Base-by-base conservation (phyloP, 1,140 invertebrate genomes). In the Cyclargus thomasi region DNA sequence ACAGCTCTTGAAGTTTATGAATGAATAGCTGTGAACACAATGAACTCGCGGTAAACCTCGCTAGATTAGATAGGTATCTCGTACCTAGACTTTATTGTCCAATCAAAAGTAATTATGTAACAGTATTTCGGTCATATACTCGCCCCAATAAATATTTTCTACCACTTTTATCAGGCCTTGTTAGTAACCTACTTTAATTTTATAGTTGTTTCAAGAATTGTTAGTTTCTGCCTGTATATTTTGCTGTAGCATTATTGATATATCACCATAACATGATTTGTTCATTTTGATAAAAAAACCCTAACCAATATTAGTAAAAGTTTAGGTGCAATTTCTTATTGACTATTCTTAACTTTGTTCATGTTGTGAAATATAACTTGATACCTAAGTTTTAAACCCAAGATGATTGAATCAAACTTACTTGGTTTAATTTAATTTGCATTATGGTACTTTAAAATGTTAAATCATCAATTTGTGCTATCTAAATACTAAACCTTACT, bases 1-100 rank as follows among this genome's bases (percentile, higher is more conserved):
- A 90, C 87, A 90, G 80, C 78, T 90, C 80, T 74, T 73, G 71
- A 72, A 82, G 70, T 85, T n/a, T 87, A 90, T 90, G 87, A 90
- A 90, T 90, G 87, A 82, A 82, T 80, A 76, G 76, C 72, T 77
- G 75, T 81, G 79, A 81, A 84, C 77, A 80, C 85, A 88, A 90
- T 88, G 84, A 90, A 87, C 83, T 79, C 82, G 76, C 84, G 83
- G 71, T 84, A 82, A 78, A 84, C 81, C 76, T 81, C 79, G 80
- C 77, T 81, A 83, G 85, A 88, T 86, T 85, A 85, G 79, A 83
- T 85, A 84, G 79, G 70, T 77, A 63, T 57, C 76, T 68, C 74
- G 75, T 76, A 76, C 74, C 39, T 47, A 47, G 77, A 73, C 78
- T 65, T 55, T 65, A 35, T 67, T 21, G 39, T 47, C 65, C 55